These are phyloP conservation scores for Cheilosia scutellata DNA, from an alignment of 2,888 invertebrate genomes.

Conservation along the genomic window DNA sequence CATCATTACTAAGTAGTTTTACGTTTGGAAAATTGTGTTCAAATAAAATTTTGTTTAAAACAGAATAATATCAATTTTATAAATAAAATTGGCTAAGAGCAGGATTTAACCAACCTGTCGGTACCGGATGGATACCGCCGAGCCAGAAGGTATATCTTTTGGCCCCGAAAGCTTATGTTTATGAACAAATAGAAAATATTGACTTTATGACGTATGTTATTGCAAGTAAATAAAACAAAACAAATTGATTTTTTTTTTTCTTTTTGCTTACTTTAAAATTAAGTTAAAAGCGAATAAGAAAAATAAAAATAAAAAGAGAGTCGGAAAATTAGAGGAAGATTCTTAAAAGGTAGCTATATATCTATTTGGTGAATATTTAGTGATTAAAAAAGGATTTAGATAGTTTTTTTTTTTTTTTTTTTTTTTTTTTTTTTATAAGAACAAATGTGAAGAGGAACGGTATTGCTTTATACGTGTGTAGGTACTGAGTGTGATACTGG, in stretches of 20 bases:
- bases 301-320: not conserved
- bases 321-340: not conserved
- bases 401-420: too few relatives aligned
- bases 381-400: conserved; percentile 8
- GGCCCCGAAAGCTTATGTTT: conserved; percentile 79
- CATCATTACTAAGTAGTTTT: conserved; percentile 27
- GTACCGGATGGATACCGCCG: conserved; percentile 80
- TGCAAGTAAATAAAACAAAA: conserved; percentile 45
- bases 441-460: conserved; percentile 15
- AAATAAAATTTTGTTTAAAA: conserved; percentile 4
- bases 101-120: conserved; percentile 79
- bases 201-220: conserved; percentile 66
- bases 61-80: conserved; percentile 3
- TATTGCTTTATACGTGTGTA: conserved; percentile 49
- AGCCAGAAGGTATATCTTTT: conserved; percentile 80
- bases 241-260: conserved; percentile 17
- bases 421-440: not conserved
- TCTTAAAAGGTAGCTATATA: not conserved
- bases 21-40: conserved; percentile 7
- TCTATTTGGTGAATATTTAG: conserved; percentile 17
- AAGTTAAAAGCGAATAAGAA: conserved; percentile 24
- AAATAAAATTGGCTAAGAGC: conserved; percentile 54
- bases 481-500: conserved; percentile 63
- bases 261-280: conserved; percentile 17
- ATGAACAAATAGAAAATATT: conserved; percentile 76